Evolutionary conservation across 2,113 vertebrate genomes (phyloP), one percentile per base, ranked within the genome.

Genomic region (Corvus cornix): DNA sequence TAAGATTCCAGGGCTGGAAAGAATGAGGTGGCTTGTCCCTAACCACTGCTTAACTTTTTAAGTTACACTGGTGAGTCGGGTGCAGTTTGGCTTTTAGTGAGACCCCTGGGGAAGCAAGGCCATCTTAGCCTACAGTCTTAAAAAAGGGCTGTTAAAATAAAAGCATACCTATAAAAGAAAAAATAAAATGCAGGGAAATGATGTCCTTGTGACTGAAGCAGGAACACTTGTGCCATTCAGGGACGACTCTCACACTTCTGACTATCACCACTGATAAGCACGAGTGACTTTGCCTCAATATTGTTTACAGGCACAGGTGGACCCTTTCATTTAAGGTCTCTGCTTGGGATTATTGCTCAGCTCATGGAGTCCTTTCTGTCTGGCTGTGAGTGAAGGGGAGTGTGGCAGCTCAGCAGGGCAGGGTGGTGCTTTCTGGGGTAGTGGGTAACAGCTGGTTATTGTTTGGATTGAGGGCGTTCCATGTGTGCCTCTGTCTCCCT

Each of bases 21-120:
- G 93, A 97, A 98, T 96, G 97, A 97, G 93, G 95, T 91, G 96
- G 80, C 90, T 97, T 97, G 97, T 97, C 95, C 94, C 95, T 91
- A 90, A 94, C 73, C 90, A 56, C 96, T 94, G 95, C 91, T 96
- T 94, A 95, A 97, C 70, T 97, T 97, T 97, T 93, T 93, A 94
- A 88, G 89, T 94, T 97, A 83, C 93, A 82, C 86, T 90, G 86
- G 95, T 92, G 94, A 96, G 89, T 92, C 83, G 93, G 96, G 95
- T 95, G 89, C 95, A 95, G 94, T 95, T 97, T 77, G 86, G 67
- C 72, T 97, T 95, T 97, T 97, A 97, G 95, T 94, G 85, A 94
- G 94, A 86, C 93, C 90, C 76, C 33, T 60, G 96, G 88, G 93
- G 79, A 92, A 86, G 60, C 63, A 51, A 76, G 78, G 75, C 95